Conservation (phyloP, 2,888 invertebrate genomes). For the Shargacucullia verbasci region DNA sequence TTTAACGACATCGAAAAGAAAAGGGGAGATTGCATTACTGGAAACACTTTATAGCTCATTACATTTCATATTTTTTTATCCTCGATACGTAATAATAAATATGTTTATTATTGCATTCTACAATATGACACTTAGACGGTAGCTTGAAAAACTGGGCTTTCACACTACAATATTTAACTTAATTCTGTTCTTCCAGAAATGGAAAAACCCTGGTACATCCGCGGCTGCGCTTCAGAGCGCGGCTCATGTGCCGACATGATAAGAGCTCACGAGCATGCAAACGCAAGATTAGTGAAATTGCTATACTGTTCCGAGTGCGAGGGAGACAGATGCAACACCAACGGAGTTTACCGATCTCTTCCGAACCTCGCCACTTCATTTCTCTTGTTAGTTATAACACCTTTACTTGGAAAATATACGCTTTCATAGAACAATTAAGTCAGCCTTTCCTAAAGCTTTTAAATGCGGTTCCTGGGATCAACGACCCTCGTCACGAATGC, state of each 20-base stretch:
- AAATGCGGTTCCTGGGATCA: too few relatives aligned
- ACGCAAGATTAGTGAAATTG: conserved; percentile 63
- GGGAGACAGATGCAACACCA: conserved; percentile 71
- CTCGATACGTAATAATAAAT: too few relatives aligned
- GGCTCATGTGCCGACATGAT: conserved; percentile 75
- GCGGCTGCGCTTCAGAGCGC: conserved; percentile 77
- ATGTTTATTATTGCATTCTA: too few relatives aligned
- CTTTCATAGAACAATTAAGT: conserved; percentile 56
- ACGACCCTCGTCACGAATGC: too few relatives aligned
- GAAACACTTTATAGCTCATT: too few relatives aligned
- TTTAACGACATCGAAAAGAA: too few relatives aligned
- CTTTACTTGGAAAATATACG: conserved; percentile 71
- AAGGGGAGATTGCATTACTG: too few relatives aligned
- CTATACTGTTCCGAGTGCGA: conserved; percentile 73
- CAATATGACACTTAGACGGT: too few relatives aligned
- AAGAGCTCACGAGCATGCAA: conserved; percentile 58
- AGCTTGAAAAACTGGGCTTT: too few relatives aligned
- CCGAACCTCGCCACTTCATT: conserved; percentile 65
- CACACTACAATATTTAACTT: neutral
- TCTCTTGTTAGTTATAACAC: conserved; percentile 68
- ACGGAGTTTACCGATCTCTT: conserved; percentile 65
- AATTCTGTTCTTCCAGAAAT: conserved; percentile 63
- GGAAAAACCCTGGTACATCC: conserved; percentile 68
- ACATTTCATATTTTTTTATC: too few relatives aligned
- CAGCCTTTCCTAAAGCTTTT: neutral